phyloP scores from a whole-genome alignment of 2,797 vertebrate genomes.

The Paratrypauchen microcephalus region DNA sequence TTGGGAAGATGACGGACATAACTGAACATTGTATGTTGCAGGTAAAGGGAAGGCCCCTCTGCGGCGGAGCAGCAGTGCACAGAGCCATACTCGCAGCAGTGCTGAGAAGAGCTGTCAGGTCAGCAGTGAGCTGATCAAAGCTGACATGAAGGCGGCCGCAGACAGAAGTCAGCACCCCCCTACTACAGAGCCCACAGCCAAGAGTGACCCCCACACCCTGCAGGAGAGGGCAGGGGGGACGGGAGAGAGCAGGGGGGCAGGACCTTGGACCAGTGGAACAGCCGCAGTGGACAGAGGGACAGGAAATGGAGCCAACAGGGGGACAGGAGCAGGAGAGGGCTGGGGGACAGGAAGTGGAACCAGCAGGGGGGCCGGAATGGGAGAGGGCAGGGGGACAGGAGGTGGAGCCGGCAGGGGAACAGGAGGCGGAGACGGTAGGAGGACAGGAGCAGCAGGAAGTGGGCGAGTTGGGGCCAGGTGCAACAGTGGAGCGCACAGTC shows the following conservation, averaged over 20 bases:
- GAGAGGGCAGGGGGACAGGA: not conserved
- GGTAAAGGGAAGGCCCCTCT: conserved; percentile 97
- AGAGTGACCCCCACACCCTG: not conserved
- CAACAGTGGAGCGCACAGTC: conserved; percentile 2
- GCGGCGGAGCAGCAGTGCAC: conserved; percentile 69
- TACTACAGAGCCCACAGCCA: conserved; percentile 2
- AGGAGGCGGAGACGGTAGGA: not conserved
- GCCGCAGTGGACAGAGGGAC: not conserved
- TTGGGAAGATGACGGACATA: no score
- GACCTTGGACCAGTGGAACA: not conserved
- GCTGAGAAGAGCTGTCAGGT: conserved; percentile 99
- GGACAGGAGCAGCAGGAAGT: not conserved
- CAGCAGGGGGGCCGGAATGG: not conserved
- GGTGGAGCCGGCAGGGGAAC: not conserved
- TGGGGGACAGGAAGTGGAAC: not conserved
- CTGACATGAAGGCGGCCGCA: conserved; percentile 95
- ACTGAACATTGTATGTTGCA: conserved; percentile 16
- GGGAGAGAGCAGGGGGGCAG: not conserved
- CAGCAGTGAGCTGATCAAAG: conserved; percentile 98
- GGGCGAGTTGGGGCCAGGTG: not conserved
- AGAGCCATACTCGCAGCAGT: conserved; percentile 74
- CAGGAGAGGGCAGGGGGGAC: not conserved
- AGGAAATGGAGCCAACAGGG: not conserved
- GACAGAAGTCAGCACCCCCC: conserved; percentile 78
- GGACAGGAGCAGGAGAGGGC: not conserved